Percentiles rank a stretch among this genome's conserved stretches.
Evolutionary conservation across 2,113 vertebrate genomes (phyloP).

Genomic region (human (Homo sapiens)): DNA sequence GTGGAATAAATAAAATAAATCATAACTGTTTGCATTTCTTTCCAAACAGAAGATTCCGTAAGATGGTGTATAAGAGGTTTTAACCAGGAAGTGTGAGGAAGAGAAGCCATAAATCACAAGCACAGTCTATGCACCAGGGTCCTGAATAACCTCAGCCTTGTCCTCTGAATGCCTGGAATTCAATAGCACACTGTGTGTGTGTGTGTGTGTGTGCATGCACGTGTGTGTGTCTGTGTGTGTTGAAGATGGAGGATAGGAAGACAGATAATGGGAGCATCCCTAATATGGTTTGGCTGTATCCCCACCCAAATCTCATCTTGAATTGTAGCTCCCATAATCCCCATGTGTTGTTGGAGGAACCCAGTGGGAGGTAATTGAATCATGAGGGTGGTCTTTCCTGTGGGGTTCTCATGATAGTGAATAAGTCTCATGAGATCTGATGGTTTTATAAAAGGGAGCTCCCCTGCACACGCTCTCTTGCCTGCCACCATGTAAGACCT

Average conservation of each 20-base stretch:
- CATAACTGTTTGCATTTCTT: background rate
- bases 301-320: too few relatives aligned
- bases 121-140: rapidly evolving
- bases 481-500: too few relatives aligned
- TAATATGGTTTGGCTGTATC: too few relatives aligned
- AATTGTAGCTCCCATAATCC: too few relatives aligned
- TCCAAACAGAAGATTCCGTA: background rate
- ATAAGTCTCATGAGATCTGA: too few relatives aligned
- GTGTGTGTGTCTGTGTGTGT: background rate
- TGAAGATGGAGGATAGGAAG: background rate
- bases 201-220: background rate
- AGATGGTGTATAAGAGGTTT: background rate
- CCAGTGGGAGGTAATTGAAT: too few relatives aligned
- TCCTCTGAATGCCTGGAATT: constrained; percentile 20
- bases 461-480: too few relatives aligned
- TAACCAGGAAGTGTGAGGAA: background rate
- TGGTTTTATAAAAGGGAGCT: too few relatives aligned
- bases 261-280: background rate
- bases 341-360: too few relatives aligned
- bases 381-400: too few relatives aligned
- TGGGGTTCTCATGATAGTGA: too few relatives aligned
- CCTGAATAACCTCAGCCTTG: background rate
- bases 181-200: background rate
- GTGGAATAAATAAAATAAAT: background rate
- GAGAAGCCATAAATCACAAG: background rate